Conservation (phyloP, 2,797 vertebrate species). For the Phylloscopus collybita region DNA sequence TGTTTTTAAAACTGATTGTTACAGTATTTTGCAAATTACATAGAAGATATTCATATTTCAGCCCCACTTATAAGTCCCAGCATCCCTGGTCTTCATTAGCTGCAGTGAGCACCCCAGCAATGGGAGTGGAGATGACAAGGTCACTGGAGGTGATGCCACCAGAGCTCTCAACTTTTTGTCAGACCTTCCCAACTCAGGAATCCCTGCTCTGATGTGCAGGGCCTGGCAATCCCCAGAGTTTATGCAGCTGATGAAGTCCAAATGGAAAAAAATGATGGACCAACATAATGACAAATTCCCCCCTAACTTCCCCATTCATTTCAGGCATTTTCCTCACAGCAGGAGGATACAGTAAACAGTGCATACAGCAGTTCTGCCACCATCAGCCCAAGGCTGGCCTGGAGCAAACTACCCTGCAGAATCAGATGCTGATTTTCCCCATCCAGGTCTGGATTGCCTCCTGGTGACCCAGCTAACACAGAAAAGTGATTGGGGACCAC, state of each 20-base stretch:
- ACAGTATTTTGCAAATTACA: neutral
- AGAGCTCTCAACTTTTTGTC: neutral
- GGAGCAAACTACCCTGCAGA: neutral
- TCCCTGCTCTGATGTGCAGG: neutral
- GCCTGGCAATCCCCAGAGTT: neutral
- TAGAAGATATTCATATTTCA: neutral
- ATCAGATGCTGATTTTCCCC: neutral
- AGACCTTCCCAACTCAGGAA: neutral
- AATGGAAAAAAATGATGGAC: neutral
- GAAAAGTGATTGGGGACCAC: neutral
- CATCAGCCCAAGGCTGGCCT: neutral
- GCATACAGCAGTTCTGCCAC: neutral
- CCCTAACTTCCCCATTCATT: neutral
- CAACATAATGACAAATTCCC: neutral
- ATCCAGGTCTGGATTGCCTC: neutral
- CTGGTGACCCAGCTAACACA: neutral
- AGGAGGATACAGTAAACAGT: neutral
- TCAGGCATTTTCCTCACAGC: neutral
- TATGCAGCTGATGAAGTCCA: neutral
- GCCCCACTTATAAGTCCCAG: neutral
- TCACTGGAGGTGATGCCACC: neutral
- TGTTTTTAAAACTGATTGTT: neutral
- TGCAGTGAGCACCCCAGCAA: neutral
- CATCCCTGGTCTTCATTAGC: neutral
- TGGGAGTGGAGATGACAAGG: neutral